A percentile compares a stretch with the other conserved stretches of the same genome.
phyloP scores from a whole-genome alignment of 2,888 invertebrate genomes.

The Choreutis nemorana region DNA sequence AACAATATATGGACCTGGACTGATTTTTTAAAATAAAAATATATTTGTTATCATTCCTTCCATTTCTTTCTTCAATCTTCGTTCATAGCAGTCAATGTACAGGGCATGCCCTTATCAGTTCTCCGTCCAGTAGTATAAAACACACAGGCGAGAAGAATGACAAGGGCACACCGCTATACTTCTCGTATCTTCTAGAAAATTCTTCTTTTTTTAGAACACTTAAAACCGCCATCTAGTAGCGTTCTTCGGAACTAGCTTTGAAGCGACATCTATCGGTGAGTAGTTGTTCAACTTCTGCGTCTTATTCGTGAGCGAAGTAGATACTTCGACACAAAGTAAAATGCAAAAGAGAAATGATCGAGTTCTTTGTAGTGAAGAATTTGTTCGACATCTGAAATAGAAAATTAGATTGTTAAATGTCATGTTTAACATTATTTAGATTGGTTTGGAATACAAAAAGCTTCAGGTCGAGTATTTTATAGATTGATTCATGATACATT shows the following conservation, averaged over 20 bases:
- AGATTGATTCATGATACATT: too few relatives aligned
- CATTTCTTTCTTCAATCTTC: conserved; percentile 4
- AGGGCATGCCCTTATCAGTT: conserved; percentile 96
- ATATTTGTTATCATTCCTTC: not conserved
- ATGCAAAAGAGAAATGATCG: conserved; percentile 30
- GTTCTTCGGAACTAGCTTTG: too few relatives aligned
- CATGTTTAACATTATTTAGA: too few relatives aligned
- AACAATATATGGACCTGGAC: too few relatives aligned
- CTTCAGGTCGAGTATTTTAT: too few relatives aligned
- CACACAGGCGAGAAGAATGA: conserved; percentile 94
- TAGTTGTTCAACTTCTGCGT: conserved; percentile 25
- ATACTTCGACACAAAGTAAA: conserved; percentile 20
- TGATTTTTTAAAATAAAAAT: not conserved
- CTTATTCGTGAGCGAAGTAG: conserved; percentile 15
- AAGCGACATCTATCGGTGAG: too few relatives aligned
- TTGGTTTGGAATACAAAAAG: too few relatives aligned
- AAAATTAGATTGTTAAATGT: too few relatives aligned
- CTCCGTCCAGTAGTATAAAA: conserved; percentile 92
- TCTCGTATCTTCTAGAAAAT: conserved; percentile 9
- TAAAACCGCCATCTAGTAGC: conserved; percentile 20
- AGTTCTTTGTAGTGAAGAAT: too few relatives aligned
- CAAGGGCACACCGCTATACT: conserved; percentile 75
- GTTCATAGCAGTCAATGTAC: conserved; percentile 24
- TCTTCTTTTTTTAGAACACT: conserved; percentile 3
- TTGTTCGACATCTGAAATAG: too few relatives aligned